Base-by-base conservation (phyloP, 2,797 vertebrate genomes). In the Cirrhinus mrigala region DNA sequence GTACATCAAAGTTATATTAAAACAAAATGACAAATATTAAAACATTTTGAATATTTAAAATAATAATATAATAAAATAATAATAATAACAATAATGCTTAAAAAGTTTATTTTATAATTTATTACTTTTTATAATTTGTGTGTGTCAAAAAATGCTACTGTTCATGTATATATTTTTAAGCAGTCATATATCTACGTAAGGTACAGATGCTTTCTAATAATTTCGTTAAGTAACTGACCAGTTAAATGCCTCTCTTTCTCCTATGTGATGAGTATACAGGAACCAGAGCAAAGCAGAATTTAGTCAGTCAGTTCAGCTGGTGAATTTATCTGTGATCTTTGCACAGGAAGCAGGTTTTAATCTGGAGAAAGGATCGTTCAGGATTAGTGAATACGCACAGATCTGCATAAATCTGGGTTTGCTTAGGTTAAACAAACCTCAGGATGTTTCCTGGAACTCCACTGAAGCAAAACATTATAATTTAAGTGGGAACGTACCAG, bases 271-370 rank as follows among this genome's bases (percentile, higher is more conserved):
- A 66, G 62, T 33, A 33, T 33, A 68, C 64, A 37, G 44, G 69
- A 73, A 27, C 44, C 44, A 24, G 69, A 48, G 12, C 14, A 12
- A 27, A 52, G n/a, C 58, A 64, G 40, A 64, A 79, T 62, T 29
- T 2, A 81, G 22, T 22, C 4, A 10, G 15, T n/a, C 22, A 22
- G 18, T 64, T 48, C 40, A 29, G 71, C 44, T 10, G 2, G 1
- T 79, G 24, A 4, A 9, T 82, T 82, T 52, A 69, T 69, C 46
- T 16, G 20, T 37, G 20, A 44, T 82, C 44, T 83, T 33, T 37
- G 62, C 20, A 52, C 79, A 37, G 44, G 46, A 66, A 33, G 79
- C 79, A 80, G 62, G 46, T 68, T 80, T 80, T 80, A 80, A 80
- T 80, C 79, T 52, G 27, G 64, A 71, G 29, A 75, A 52, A 52